Evolutionary conservation across 2,888 invertebrate genomes (phyloP), one percentile per base, ranked within the genome.

Genomic region (Oxyscelio sp.): DNA sequence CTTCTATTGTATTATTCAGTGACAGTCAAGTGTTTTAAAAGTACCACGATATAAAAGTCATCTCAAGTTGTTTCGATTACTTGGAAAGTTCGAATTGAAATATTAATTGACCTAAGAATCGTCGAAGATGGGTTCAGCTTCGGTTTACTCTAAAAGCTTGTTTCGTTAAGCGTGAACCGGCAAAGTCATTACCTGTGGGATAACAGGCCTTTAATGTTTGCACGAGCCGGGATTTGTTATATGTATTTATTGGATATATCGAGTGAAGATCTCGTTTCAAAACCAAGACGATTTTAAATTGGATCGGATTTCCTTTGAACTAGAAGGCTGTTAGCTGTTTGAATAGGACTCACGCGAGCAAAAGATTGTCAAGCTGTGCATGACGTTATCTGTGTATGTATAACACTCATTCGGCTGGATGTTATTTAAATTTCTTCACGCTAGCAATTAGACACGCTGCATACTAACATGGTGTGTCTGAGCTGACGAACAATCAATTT

Each of bases 61-160:
- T 52, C 48, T 52, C 43, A 74, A 63, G 24, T 78, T 61, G 61
- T 61, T 50, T 43, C 50, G 34, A 70, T 59, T 56, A 74, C 61
- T 73, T 83, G 13, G 19, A n/a, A 92, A 92, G 87, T 92, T 91
- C 84, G 84, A 88, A 91, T 91, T 91, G 91, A 92, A 92, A 92
- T 92, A 92, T 92, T 92, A 92, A 92, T 92, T 92, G 91, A 90
- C 87, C 87, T 52, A 71, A 85, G 78, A 87, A 83, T 79, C 71
- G 61, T 27, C 17, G 48, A 75, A 63, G 59, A 50, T 58, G 6
- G 59, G 15, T 21, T 34, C 43, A 8, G 54, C 61, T 40, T 70
- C 27, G 52, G n/a, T 59, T 22, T 45, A 54, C 45, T 27, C 43
- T 6, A 17, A 59, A 66, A 45, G 56, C 43, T 31, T 56, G 52